Conservation (phyloP, 2,888 invertebrate species). For the Pyrrhosoma nymphula region DNA sequence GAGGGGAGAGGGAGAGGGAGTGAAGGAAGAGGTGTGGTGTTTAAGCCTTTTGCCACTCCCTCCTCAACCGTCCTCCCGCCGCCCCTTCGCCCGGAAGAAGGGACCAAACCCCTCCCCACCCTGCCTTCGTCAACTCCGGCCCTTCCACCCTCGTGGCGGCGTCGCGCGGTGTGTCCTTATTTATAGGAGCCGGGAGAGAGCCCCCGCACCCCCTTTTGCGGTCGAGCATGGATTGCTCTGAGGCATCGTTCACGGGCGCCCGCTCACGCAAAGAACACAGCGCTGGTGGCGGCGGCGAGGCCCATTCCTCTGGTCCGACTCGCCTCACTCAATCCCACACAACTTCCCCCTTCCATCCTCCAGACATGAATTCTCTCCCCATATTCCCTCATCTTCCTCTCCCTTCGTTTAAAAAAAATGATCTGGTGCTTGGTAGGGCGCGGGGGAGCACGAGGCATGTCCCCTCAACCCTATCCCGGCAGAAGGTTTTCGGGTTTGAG, state of each 20-base stretch:
- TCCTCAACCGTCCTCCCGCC: conserved; percentile 20
- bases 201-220: not conserved
- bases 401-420: conserved; percentile 67
- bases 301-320: not conserved
- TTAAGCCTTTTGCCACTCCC: conserved; percentile 29
- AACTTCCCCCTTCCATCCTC: not conserved
- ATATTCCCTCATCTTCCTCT: conserved; percentile 70
- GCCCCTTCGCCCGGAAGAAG: not conserved
- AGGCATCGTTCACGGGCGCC: conserved; percentile 73
- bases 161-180: conserved; percentile 48
- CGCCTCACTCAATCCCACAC: not conserved
- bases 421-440: not conserved
- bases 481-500: not conserved
- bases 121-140: conserved; percentile 30
- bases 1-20: not conserved
- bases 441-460: conserved; percentile 36
- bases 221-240: conserved; percentile 59
- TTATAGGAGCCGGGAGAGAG: conserved; percentile 20
- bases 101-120: not conserved
- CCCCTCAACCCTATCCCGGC: not conserved
- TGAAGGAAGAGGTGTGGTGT: conserved; percentile 15
- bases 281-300: conserved; percentile 76
- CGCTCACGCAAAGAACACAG: conserved; percentile 74
- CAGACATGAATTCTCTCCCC: conserved; percentile 48
- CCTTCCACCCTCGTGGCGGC: not conserved